Evolutionary conservation across 2,797 vertebrate genomes (phyloP).

Genomic region (Chrysocyon brachyurus): DNA sequence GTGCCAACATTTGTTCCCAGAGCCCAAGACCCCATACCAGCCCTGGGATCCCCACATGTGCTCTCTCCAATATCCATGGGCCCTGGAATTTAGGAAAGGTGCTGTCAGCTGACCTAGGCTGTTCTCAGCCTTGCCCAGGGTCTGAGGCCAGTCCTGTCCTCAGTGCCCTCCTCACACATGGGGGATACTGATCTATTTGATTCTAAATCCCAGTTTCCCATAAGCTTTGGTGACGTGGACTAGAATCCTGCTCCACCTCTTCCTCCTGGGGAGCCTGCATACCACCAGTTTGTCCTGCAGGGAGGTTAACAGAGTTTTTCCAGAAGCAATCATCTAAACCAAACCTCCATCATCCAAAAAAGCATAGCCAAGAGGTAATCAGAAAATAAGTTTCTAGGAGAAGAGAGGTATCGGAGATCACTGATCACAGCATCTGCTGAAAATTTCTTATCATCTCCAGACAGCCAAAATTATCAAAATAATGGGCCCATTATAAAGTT

Average conservation of each 20-base stretch:
- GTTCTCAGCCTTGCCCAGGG: background rate
- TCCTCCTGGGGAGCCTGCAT: background rate
- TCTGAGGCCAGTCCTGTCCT: background rate
- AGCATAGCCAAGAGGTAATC: constrained; percentile 31
- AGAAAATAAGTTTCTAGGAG: constrained; percentile 61
- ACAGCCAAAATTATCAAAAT: constrained; percentile 56
- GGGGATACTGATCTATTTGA: background rate
- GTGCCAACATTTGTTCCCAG: background rate
- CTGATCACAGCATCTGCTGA: background rate
- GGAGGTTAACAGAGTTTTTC: background rate
- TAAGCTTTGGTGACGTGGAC: background rate
- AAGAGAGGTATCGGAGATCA: constrained; percentile 34
- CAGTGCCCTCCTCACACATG: background rate
- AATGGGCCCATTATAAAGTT: background rate
- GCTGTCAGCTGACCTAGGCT: no score
- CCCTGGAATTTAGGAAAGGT: background rate
- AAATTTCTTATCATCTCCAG: background rate
- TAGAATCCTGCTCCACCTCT: background rate
- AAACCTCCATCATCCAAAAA: constrained; percentile 53
- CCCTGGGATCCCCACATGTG: background rate
- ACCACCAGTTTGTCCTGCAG: background rate
- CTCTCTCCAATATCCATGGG: fast-evolving
- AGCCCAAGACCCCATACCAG: background rate
- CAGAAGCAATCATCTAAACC: constrained; percentile 53
- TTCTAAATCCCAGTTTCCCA: background rate